Evolutionary conservation across 2,113 vertebrate genomes (phyloP), one percentile per base, ranked within the genome.

Genomic region (Progne subis): DNA sequence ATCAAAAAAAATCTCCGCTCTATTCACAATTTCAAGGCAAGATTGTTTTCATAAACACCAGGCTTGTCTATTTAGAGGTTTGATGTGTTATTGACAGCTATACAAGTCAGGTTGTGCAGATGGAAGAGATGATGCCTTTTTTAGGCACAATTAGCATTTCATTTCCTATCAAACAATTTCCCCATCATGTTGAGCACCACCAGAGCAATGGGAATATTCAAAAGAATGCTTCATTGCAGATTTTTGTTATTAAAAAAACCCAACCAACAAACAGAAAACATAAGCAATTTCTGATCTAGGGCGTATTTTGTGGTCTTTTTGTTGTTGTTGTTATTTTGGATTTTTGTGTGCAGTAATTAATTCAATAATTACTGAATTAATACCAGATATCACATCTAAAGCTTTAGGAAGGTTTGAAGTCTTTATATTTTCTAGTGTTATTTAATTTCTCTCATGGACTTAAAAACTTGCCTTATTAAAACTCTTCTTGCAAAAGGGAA

Each of bases 141-240:
- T 96, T 94, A 96, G 82, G 90, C 57, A 34, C 52, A 93, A 96
- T 95, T 92, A 93, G 14, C 88, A 96, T 94, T 96, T 95, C 56
- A 94, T 95, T 95, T 96, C 91, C 90, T 88, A 94, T 90, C 85
- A 68, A 9, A 90, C 55, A 59, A 74, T 94, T 95, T 96, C 69
- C 56, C 82, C 72, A 50, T 86, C 76, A 71, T 20, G 13, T 75
- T 83, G 63, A 93, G 71, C 63, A 90, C 64, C 71, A 88, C 65
- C 71, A 88, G 79, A 86, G 90, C 85, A 90, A 80, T 31, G 26
- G 52, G 18, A 90, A 69, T 1, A 1, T 39, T 93, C 61, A 60
- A 61, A 71, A 79, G 64, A 90, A 76, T 14, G 44, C 23, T 86
- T 53, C 14, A 44, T 23, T 61, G 52, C 37, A 46, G 11, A 47